Conservation (phyloP, 2,888 invertebrate species). For the Rhimphoctona megacephalus region DNA sequence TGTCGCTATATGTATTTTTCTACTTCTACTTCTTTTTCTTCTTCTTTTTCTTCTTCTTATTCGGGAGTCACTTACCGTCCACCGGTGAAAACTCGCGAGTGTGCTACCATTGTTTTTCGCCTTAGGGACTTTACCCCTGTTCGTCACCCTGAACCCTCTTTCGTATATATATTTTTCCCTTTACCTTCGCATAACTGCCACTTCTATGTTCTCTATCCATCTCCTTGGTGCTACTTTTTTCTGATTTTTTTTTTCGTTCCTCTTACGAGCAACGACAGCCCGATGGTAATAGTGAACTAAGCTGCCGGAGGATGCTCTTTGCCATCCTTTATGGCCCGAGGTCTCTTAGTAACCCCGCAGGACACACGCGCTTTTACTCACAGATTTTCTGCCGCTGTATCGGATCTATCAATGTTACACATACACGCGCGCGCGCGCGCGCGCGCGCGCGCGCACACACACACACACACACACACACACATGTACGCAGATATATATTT, state of each 20-base stretch:
- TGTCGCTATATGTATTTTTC: neutral
- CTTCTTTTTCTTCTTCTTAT: conserved; percentile 13
- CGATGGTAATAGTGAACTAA: conserved; percentile 31
- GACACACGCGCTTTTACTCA: conserved; percentile 44
- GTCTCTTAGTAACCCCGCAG: conserved; percentile 60
- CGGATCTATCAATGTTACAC: neutral
- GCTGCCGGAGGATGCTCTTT: conserved; percentile 52
- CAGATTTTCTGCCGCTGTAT: conserved; percentile 11
- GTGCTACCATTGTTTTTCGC: conserved; percentile 53
- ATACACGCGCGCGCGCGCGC: neutral
- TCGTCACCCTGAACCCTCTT: conserved; percentile 15
- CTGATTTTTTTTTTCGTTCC: conserved; percentile 33
- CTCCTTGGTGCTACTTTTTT: conserved; percentile 17
- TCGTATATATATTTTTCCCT: conserved; percentile 34
- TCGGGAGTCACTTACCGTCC: conserved; percentile 54
- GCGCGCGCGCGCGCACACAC: neutral
- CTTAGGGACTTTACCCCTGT: conserved; percentile 47
- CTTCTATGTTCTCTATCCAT: conserved; percentile 34
- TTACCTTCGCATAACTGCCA: conserved; percentile 44
- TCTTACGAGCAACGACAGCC: conserved; percentile 30
- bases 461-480: too few species aligned
- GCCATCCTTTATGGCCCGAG: conserved; percentile 45
- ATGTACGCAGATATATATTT: neutral
- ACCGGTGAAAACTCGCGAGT: conserved; percentile 35
- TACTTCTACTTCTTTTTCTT: conserved; percentile 35